Evolutionary conservation across 2,113 vertebrate genomes (phyloP).

Genomic region (Forbesichthys agassizii): DNA sequence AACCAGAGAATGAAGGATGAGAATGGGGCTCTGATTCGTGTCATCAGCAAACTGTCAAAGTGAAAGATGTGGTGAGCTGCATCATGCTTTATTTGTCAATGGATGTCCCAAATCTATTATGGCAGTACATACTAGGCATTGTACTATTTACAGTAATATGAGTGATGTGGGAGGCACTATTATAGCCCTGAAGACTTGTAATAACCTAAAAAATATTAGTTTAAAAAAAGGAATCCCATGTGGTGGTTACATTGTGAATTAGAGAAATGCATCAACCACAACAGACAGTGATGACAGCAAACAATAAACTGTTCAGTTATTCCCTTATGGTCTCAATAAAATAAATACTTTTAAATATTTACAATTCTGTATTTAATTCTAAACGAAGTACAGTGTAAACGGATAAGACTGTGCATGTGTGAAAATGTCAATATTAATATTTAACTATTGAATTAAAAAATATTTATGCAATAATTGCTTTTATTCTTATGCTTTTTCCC

Average conservation of each 20-base stretch:
- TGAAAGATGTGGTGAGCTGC: conserved; percentile 65
- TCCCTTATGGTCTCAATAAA: not conserved
- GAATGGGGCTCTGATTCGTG: conserved; percentile 95
- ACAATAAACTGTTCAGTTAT: not conserved
- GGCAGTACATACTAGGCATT: not conserved
- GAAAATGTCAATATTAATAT: conserved; percentile 9
- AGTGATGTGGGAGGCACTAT: not conserved
- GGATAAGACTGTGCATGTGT: conserved; percentile 1
- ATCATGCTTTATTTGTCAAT: too few relatives aligned
- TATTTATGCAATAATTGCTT: conserved; percentile 59
- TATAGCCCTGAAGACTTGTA: too few relatives aligned
- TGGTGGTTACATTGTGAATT: conserved; percentile 18
- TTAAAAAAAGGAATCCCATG: too few relatives aligned
- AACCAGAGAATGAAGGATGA: conserved; percentile 98
- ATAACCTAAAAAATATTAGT: too few relatives aligned
- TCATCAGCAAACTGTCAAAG: conserved; percentile 99
- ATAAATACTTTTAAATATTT: too few relatives aligned
- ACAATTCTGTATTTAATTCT: too few relatives aligned
- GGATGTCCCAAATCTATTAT: conserved; percentile 4
- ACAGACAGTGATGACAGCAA: not conserved
- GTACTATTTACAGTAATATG: not conserved
- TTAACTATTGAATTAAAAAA: conserved; percentile 50
- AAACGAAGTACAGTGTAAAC: too few relatives aligned
- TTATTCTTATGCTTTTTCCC: conserved; percentile 21
- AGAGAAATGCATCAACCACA: conserved; percentile 20